phyloP scores from a whole-genome alignment of 2,797 vertebrate species.

The Enteromius fasciolatus region DNA sequence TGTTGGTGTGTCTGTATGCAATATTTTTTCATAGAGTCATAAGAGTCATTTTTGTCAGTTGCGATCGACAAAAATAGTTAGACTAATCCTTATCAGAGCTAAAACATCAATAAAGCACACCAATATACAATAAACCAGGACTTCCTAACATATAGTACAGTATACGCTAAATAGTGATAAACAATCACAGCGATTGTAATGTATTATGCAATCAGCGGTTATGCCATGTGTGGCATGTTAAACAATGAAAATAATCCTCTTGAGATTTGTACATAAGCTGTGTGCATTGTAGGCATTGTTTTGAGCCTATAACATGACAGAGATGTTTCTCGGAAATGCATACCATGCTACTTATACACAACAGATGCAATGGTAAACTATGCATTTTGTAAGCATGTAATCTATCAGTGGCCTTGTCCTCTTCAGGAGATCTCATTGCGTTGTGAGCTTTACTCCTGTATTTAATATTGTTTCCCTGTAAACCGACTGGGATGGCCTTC shows the following conservation, averaged over 20 bases:
- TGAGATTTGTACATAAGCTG: conserved; percentile 4
- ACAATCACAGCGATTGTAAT: not conserved
- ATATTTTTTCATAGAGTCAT: not conserved
- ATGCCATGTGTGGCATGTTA: conserved; percentile 10
- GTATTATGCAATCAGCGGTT: not conserved
- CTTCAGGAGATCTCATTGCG: not conserved
- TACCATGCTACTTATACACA: not conserved
- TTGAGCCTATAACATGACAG: not conserved
- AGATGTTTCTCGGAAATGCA: not conserved
- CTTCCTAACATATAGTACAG: not conserved
- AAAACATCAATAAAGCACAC: conserved; percentile 19
- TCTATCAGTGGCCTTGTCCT: conserved; percentile 1
- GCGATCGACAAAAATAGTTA: not conserved
- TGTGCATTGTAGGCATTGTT: not conserved
- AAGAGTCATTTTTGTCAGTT: conserved; percentile 8
- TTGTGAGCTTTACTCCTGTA: not conserved
- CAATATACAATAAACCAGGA: not conserved
- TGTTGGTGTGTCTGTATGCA: not conserved
- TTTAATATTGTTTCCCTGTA: not conserved
- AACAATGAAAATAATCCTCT: conserved; percentile 11
- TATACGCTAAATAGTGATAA: not conserved
- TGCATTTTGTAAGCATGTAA: not conserved
- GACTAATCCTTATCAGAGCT: conserved; percentile 5
- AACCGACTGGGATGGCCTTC: not conserved
- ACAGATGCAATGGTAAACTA: not conserved